Evolutionary conservation across 2,888 invertebrate genomes (phyloP).

Genomic region (Phyllotreta striolata): DNA sequence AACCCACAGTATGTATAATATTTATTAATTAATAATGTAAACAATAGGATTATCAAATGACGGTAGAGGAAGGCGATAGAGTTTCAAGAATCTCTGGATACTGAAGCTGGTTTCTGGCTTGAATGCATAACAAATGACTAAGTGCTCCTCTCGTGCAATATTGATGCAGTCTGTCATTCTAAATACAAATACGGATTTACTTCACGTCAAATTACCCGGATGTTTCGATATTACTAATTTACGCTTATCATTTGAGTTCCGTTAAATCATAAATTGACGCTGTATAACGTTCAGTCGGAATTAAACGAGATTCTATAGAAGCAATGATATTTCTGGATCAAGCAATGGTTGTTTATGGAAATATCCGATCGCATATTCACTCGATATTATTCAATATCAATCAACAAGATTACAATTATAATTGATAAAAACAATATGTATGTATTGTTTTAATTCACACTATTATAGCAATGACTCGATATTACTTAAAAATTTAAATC

Average conservation of each 20-base stretch:
- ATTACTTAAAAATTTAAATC: no score
- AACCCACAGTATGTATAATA: no score
- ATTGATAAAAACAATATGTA: no score
- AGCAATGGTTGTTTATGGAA: conserved; percentile 9
- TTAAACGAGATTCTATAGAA: conserved; percentile 21
- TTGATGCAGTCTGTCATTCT: conserved; percentile 55
- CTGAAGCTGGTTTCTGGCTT: conserved; percentile 48
- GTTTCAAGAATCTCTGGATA: conserved; percentile 55
- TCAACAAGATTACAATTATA: no score
- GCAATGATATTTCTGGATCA: conserved; percentile 19
- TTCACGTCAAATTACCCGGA: conserved; percentile 50
- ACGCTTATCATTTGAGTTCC: conserved; percentile 32
- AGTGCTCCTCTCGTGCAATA: conserved; percentile 52
- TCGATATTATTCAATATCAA: no score
- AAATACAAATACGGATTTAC: conserved; percentile 48
- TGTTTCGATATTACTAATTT: conserved; percentile 39
- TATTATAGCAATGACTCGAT: no score
- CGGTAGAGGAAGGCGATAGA: conserved; percentile 43
- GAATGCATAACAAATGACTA: conserved; percentile 61
- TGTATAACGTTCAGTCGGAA: conserved; percentile 3
- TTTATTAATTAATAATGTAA: conserved; percentile 53
- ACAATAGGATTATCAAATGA: conserved; percentile 54
- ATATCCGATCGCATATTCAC: background rate
- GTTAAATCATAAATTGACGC: conserved; percentile 30
- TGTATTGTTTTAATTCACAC: no score